These are phyloP conservation scores for Syngnathus typhle DNA, from an alignment of 2,113 vertebrate genomes.

Conservation along the genomic window DNA sequence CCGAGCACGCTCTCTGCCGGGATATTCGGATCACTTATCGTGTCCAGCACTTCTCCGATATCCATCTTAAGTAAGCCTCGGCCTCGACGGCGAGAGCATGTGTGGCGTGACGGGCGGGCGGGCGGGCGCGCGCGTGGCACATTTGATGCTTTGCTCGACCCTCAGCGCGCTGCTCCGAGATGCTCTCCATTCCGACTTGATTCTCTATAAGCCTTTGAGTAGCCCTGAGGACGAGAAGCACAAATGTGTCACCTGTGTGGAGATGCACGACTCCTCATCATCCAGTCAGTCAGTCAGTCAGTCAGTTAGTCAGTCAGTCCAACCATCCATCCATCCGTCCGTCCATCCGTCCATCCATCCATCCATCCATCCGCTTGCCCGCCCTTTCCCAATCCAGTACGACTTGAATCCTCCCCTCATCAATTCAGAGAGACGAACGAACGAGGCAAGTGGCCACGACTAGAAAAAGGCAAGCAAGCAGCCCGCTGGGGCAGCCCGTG, in stretches of 20 bases:
- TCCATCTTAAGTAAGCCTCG: constrained; percentile 75
- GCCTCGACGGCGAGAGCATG: constrained; percentile 60
- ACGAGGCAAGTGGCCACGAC: too few relatives aligned
- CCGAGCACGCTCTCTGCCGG: constrained; percentile 73
- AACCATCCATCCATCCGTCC: background rate
- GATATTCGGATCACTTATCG: constrained; percentile 77
- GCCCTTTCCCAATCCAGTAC: too few relatives aligned
- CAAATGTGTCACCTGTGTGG: constrained; percentile 62
- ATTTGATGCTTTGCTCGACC: constrained; percentile 48
- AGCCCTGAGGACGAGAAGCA: constrained; percentile 47
- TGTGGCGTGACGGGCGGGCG: too few relatives aligned
- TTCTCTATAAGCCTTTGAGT: background rate
- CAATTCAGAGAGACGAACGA: too few relatives aligned
- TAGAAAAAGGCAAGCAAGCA: too few relatives aligned
- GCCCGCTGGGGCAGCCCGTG: too few relatives aligned
- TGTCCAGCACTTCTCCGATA: constrained; percentile 77
- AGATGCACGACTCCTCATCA: constrained; percentile 58
- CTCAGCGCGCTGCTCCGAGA: constrained; percentile 45
- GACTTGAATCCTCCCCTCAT: constrained; percentile 14
- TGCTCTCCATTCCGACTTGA: background rate
- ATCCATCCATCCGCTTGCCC: too few relatives aligned
- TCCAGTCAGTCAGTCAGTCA: constrained; percentile 33
- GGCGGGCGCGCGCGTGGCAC: constrained; percentile 62
- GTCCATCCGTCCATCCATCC: constrained; percentile 27
- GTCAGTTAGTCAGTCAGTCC: background rate